Evolutionary conservation across 2,888 invertebrate genomes (phyloP), one percentile per base, ranked within the genome.

Genomic region (Epinotia bilunana): DNA sequence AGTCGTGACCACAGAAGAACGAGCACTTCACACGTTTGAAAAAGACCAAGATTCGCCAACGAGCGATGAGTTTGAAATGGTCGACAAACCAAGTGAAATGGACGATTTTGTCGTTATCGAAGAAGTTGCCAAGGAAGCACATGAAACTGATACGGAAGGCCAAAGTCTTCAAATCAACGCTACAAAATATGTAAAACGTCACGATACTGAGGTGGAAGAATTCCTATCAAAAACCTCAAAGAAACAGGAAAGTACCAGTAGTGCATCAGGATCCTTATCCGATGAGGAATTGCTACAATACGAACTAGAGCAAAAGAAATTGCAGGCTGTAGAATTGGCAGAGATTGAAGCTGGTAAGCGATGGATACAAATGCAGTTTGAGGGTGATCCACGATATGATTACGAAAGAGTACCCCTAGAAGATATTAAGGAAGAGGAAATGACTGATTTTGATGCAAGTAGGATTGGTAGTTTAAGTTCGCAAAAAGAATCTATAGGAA

Each of bases 361-460:
- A 76, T 98, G 98, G 98, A 96, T 98, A 72, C 98, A 98, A 90
- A 97, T 97, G 96, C 98, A 98, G 80, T 96, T 97, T 85, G 97
- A 97, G 89, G 96, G 96, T 64, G 96, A 96, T 82, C 95, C 96
- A 80, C 94, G 96, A 62, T 96, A 97, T 86, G 98, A 98, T 79
- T 96, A 97, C 78, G 97, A 97, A 83, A 95, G 97, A 76, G 97
- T 97, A 18, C 97, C 98, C 5, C 90, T 98, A 58, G 98, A 98
- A 92, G 98, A 98, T 83, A 98, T 98, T 61, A 98, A 98, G 90
- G 98, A 98, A 88, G 98, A 98, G 89, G 98, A 98, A 91, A 95
- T 97, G 84, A 97, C 97, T 69, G 98, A 98, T 84, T 97, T 98
- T 84, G 97, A 98, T 86, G 97, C 96, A 43, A 96, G 96, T 80